Conservation (phyloP, 1,140 invertebrate genomes). For the Battus philenor region DNA sequence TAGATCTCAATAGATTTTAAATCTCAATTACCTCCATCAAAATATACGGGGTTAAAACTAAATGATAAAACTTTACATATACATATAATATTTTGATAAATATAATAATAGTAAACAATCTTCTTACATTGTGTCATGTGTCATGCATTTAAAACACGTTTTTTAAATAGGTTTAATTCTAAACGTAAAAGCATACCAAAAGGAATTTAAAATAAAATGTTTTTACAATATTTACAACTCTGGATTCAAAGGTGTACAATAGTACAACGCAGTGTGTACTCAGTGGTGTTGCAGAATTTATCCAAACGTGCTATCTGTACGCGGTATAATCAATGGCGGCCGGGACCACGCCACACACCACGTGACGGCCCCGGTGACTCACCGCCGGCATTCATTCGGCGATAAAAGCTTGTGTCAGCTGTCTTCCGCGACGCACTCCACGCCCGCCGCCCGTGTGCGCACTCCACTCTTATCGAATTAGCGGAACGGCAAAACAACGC, state of each 20-base stretch:
- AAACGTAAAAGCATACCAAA: not conserved
- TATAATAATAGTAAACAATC: no score
- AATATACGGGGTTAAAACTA: no score
- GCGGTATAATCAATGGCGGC: conserved; percentile 4
- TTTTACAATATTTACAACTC: not conserved
- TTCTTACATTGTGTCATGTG: not conserved
- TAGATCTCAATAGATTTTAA: no score
- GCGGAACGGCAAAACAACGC: conserved; percentile 7
- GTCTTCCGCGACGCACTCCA: conserved; percentile 12
- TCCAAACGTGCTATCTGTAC: not conserved
- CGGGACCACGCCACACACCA: conserved; percentile 8
- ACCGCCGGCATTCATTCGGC: conserved; percentile 14
- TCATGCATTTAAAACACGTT: not conserved
- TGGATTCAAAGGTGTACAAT: not conserved
- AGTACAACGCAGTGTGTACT: not conserved
- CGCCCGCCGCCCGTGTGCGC: not conserved
- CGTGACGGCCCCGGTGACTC: conserved; percentile 9
- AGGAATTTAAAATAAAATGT: not conserved
- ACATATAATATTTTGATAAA: no score
- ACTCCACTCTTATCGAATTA: conserved; percentile 2
- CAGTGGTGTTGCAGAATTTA: not conserved
- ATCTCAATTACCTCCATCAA: no score
- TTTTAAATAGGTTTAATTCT: not conserved
- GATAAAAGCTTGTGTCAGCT: conserved; percentile 11
- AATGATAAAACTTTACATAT: no score